A percentile compares a stretch with the other conserved stretches of the same genome.
These are phyloP conservation scores for Phoenoteleia sp. DNA, from an alignment of 2,888 invertebrate genomes.

Conservation along the genomic window DNA sequence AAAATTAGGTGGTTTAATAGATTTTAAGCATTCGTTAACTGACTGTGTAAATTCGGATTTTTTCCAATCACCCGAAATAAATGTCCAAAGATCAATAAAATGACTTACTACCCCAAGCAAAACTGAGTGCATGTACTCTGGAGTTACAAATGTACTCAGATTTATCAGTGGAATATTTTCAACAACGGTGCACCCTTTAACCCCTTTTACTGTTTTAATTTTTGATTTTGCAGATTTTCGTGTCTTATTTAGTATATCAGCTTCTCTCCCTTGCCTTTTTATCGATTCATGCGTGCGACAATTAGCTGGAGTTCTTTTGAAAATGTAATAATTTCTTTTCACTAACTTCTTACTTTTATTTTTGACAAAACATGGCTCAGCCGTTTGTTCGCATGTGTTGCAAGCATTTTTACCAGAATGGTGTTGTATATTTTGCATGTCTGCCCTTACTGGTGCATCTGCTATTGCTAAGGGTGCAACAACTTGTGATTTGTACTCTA, in stretches of 20 bases:
- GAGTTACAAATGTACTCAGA: conserved; percentile 19
- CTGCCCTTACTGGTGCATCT: conserved; percentile 24
- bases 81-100: background rate
- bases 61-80: background rate
- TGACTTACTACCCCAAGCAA: conserved; percentile 6
- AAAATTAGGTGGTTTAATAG: conserved; percentile 1
- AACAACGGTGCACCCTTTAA: background rate
- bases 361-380: background rate
- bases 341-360: background rate
- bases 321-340: background rate
- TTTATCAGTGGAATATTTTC: conserved; percentile 14
- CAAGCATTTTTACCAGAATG: conserved; percentile 1
- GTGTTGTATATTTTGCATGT: background rate
- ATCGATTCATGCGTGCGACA: background rate
- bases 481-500: conserved; percentile 1
- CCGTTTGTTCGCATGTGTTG: background rate
- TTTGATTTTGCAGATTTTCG: background rate
- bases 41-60: background rate
- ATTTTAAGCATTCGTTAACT: background rate
- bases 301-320: background rate
- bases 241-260: background rate
- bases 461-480: background rate
- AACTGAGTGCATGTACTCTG: conserved; percentile 52
- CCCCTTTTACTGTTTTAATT: background rate
- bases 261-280: background rate